A percentile compares a stretch with the other conserved stretches of the same genome.
Conservation (phyloP, 2,113 vertebrate species). For the Pongo pygmaeus region DNA sequence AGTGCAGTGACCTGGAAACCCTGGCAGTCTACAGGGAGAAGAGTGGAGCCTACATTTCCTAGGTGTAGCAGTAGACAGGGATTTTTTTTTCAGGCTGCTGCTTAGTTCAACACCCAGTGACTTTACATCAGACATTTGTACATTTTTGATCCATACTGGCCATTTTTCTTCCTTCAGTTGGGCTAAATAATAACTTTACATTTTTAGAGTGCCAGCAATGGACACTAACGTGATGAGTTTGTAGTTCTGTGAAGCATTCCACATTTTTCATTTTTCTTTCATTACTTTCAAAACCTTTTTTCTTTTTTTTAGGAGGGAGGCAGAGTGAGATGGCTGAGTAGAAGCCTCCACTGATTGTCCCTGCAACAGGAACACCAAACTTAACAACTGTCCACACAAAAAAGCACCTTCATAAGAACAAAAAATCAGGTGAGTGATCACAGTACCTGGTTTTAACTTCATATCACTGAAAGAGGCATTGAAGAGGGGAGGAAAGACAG, state of each 20-base stretch:
- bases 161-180: not conserved
- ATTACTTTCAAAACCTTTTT: not conserved
- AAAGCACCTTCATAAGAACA: no score
- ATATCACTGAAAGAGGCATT: no score
- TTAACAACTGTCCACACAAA: no score
- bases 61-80: not conserved
- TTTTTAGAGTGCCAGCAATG: not conserved
- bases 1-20: not conserved
- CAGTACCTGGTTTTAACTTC: no score
- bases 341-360: no score
- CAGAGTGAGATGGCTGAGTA: no score
- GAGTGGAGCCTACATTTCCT: not conserved
- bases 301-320: no score
- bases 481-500: no score
- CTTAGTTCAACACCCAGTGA: not conserved
- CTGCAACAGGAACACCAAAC: no score
- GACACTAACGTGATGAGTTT: not conserved
- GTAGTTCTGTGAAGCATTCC: not conserved
- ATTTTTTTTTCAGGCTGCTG: slow-evolving; percentile 7
- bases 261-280: not conserved
- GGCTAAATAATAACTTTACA: not conserved
- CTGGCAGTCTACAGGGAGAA: not conserved
- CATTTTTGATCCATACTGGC: not conserved
- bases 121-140: not conserved
- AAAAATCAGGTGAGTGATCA: no score